Evolutionary conservation across 2,113 vertebrate species (phyloP).

Genomic region (Cettia cetti): DNA sequence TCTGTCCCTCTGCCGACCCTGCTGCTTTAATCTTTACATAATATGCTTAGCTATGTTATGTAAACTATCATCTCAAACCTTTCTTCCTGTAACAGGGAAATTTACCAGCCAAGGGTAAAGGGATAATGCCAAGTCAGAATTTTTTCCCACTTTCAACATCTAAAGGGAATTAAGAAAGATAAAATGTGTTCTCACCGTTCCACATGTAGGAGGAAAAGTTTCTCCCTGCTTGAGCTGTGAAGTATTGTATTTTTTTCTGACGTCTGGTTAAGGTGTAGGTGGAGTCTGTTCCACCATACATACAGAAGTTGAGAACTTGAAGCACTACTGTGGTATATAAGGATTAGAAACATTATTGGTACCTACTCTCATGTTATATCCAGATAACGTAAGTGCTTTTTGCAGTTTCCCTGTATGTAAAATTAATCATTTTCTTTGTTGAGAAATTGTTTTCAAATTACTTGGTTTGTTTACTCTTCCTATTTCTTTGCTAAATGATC

Average conservation of each 20-base stretch:
- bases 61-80: neutral
- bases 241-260: conserved; percentile 2
- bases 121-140: neutral
- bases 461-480: neutral
- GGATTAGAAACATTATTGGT: neutral
- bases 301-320: neutral
- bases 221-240: neutral
- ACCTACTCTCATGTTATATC: neutral
- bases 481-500: neutral
- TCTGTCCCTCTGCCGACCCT: neutral
- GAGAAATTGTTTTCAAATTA: neutral
- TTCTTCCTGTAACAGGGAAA: neutral
- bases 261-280: neutral
- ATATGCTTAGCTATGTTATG: neutral
- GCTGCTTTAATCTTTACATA: neutral
- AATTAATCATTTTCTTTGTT: neutral
- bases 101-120: neutral
- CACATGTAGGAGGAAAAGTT: neutral
- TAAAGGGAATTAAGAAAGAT: neutral
- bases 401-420: neutral
- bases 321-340: neutral
- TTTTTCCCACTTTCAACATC: neutral
- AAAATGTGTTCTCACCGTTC: neutral
- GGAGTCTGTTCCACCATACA: neutral
- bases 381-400: neutral